phyloP scores from a whole-genome alignment of 2,888 invertebrate species.

The Mythimna lalbum region DNA sequence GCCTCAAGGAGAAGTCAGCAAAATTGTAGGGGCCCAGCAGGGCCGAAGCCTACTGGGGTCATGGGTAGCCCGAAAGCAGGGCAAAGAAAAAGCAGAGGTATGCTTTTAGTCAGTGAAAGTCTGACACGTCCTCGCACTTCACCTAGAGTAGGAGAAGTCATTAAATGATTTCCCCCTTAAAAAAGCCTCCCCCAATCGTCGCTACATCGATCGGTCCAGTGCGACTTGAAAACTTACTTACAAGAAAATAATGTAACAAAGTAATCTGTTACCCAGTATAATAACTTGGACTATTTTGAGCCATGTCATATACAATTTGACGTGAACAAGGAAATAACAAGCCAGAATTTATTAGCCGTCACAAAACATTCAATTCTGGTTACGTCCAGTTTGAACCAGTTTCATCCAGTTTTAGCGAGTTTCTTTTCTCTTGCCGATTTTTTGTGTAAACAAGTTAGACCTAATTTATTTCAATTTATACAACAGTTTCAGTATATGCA shows the following conservation, averaged over 20 bases:
- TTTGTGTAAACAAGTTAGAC: slow-evolving; percentile 44
- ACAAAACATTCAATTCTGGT: slow-evolving; percentile 40
- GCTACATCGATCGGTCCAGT: too few relatives aligned
- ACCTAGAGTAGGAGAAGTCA: too few relatives aligned
- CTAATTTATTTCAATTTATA: slow-evolving; percentile 39
- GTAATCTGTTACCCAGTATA: background rate
- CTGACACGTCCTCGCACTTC: too few relatives aligned
- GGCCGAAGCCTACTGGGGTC: too few relatives aligned
- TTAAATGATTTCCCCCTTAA: too few relatives aligned
- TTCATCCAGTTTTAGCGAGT: slow-evolving; percentile 34
- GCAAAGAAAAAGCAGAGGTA: too few relatives aligned
- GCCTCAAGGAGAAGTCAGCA: too few relatives aligned
- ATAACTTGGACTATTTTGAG: slow-evolving; percentile 7
- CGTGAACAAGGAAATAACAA: slow-evolving; percentile 52
- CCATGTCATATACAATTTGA: slow-evolving; percentile 30
- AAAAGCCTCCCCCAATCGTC: too few relatives aligned
- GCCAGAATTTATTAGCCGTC: slow-evolving; percentile 35
- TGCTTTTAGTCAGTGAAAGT: too few relatives aligned
- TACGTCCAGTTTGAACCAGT: slow-evolving; percentile 46
- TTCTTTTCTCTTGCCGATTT: slow-evolving; percentile 35
- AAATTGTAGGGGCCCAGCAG: too few relatives aligned
- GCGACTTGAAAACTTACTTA: background rate
- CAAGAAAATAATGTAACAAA: slow-evolving; percentile 1
- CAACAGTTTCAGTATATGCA: too few relatives aligned
- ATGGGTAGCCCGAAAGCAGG: too few relatives aligned